phyloP scores from a whole-genome alignment of 2,888 invertebrate species.

The Megamerina dolium region DNA sequence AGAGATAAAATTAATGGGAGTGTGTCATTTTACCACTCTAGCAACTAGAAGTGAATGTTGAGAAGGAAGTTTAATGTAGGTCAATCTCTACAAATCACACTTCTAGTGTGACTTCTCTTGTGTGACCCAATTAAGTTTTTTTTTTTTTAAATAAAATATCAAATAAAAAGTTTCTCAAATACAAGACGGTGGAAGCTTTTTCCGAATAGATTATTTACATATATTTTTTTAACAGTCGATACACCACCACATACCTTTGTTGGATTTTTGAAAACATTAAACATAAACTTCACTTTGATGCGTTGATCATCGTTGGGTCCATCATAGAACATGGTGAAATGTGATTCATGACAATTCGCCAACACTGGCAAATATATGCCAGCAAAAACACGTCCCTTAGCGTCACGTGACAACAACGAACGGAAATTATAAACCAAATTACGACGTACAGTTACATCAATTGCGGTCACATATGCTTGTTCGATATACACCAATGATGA shows the following conservation, averaged over 20 bases:
- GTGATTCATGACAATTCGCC: slow-evolving; percentile 54
- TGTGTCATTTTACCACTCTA: too few species aligned
- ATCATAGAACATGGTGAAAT: slow-evolving; percentile 75
- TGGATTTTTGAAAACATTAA: slow-evolving; percentile 59
- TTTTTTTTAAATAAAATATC: too few species aligned
- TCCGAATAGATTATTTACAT: too few species aligned
- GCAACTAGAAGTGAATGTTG: too few species aligned
- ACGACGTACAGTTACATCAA: slow-evolving; percentile 82
- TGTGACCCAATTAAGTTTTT: too few species aligned
- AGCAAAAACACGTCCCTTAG: slow-evolving; percentile 75
- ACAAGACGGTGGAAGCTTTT: too few species aligned
- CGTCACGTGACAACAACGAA: slow-evolving; percentile 74
- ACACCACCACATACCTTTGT: slow-evolving; percentile 53
- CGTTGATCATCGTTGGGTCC: slow-evolving; percentile 57
- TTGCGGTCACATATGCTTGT: slow-evolving; percentile 70
- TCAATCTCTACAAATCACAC: too few species aligned
- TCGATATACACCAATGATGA: slow-evolving; percentile 73
- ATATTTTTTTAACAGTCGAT: neutral
- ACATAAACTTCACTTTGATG: slow-evolving; percentile 70
- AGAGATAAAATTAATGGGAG: too few species aligned
- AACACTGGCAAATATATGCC: slow-evolving; percentile 82
- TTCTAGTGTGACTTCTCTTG: too few species aligned
- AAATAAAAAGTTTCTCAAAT: neutral
- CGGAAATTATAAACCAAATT: slow-evolving; percentile 77
- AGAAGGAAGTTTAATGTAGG: too few species aligned